Evolutionary conservation across 2,113 vertebrate species (phyloP), one percentile per base, ranked within the genome.

Genomic region (Triplophysa siluroides): DNA sequence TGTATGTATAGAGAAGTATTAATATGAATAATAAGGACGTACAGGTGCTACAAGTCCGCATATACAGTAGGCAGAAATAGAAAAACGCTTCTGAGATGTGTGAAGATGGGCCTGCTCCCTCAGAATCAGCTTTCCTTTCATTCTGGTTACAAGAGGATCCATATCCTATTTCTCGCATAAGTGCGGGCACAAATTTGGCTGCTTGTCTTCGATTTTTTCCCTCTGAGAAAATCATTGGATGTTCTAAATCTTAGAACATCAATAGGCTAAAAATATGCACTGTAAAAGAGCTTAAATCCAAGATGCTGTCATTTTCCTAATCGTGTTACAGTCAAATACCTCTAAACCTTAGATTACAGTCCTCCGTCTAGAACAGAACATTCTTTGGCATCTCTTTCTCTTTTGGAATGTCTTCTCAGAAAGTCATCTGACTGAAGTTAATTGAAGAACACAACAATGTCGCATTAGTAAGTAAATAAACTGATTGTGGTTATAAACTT

Each of bases 261-360:
- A 72, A 50, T n/a, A 10, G 58, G 11, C 58, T 41, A 62, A 75
- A 54, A 62, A 61, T 75, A 24, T 62, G 21, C 52, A 72, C 10
- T n/a, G 69, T 21, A 18, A 56, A 26, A 38, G 9, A 56, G 47
- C 71, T 61, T 60, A 75, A 75, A 75, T 75, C 38, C 72, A 75
- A 18, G 54, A 56, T 1, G 33, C 21, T 75, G 21, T 61, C 38
- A 75, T 38, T 38, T 38, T 38, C 6, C 33, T 38, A 38, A 38
- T 45, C 33, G 11, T 24, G 2, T 56, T 62, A 23, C 72, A 75
- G 18, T 79, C 23, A 33, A 71, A 61, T 62, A 50, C 56, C 58
- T 75, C 8, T 18, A 33, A n/a, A 74, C n/a, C 12, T 65, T 12
- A 73, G 45, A 63, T 47, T 54, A 2, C 50, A 16, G 50, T 18